These are phyloP conservation scores for Parelbella ahira DNA, from an alignment of 2,888 invertebrate genomes.

Conservation along the genomic window DNA sequence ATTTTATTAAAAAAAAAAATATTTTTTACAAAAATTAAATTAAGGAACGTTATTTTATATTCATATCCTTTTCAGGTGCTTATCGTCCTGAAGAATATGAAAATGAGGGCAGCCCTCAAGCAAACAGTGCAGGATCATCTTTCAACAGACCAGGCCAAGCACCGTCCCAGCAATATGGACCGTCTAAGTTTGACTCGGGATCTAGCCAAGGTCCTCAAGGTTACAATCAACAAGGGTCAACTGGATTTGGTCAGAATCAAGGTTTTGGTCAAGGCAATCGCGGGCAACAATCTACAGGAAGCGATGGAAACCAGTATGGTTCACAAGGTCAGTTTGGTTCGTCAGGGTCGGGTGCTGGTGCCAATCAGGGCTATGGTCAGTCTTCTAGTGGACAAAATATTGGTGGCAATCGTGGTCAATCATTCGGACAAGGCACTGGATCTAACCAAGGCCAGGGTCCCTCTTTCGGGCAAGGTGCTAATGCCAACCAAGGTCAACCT, in stretches of 20 bases:
- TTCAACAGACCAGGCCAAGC: slow-evolving; percentile 17
- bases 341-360: slow-evolving; percentile 17
- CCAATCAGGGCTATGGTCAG: slow-evolving; percentile 17
- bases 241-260: slow-evolving; percentile 27
- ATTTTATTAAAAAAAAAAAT: too few species aligned
- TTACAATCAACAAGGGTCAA: slow-evolving; percentile 23
- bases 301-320: slow-evolving; percentile 23
- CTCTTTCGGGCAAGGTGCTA: slow-evolving; percentile 14
- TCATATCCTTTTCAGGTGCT: slow-evolving; percentile 68
- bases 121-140: slow-evolving; percentile 33
- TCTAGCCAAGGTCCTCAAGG: slow-evolving; percentile 24
- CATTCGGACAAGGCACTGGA: slow-evolving; percentile 15
- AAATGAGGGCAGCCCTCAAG: slow-evolving; percentile 34
- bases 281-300: slow-evolving; percentile 20
- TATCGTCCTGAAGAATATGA: slow-evolving; percentile 65
- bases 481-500: slow-evolving; percentile 17
- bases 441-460: slow-evolving; percentile 3
- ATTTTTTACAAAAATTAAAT: too few species aligned
- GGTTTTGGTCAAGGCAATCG: slow-evolving; percentile 26
- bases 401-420: slow-evolving; percentile 20
- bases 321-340: slow-evolving; percentile 19
- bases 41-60: too few species aligned
- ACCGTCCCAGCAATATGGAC: slow-evolving; percentile 28
- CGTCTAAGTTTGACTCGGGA: slow-evolving; percentile 11
- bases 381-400: slow-evolving; percentile 23